Base-by-base conservation (phyloP, 1,140 invertebrate genomes). In the Pogonognathellus flavescens region DNA sequence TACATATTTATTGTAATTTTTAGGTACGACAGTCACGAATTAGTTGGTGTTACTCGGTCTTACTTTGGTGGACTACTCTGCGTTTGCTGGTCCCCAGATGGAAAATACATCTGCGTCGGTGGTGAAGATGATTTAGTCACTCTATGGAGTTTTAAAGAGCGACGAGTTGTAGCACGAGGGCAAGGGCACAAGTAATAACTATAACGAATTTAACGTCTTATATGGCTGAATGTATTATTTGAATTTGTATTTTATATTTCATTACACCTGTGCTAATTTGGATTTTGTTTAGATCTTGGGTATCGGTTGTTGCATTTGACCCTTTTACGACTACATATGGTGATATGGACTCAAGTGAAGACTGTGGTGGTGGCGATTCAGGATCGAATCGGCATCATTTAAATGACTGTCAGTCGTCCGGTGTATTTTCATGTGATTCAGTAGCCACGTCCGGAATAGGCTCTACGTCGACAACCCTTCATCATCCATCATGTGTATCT, bases 91-190 rank as follows among this genome's bases (percentile, higher is more conserved):
- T 98, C 97, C 18, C 97, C 97, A 0, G 98, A 99, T 92, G 95
- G 97, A 10, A 95, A 95, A 89, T 97, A 98, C 89, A 95, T 99
- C 57, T 98, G 98, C 2, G 96, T 97, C 1, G 98, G 98, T 6
- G 99, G 99, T 25, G 98, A 99, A 92, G 99, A 99, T 92, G 98
- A 99, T 91, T 92, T 99, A 57, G 95, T 99, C 8, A 99, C 98
- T 10, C 95, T 99, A n/a, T 99, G 97, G 95, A 98, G 96, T 76
- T 95, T 98, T 90, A 92, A 94, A 88, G 97, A 99, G 89, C 94
- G 96, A 88, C 92, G 97, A 80, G 97, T 99, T 11, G 95, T 99
- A 8, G 98, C 98, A 50, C 92, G 98, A 52, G 98, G 98, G 5
- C 97, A 99, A 90, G 99, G 94, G 50, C 94, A 94, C 89, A 93